Evolutionary conservation across 2,797 vertebrate species (phyloP), one percentile per base, ranked within the genome.

Genomic region (Podargus strigoides): DNA sequence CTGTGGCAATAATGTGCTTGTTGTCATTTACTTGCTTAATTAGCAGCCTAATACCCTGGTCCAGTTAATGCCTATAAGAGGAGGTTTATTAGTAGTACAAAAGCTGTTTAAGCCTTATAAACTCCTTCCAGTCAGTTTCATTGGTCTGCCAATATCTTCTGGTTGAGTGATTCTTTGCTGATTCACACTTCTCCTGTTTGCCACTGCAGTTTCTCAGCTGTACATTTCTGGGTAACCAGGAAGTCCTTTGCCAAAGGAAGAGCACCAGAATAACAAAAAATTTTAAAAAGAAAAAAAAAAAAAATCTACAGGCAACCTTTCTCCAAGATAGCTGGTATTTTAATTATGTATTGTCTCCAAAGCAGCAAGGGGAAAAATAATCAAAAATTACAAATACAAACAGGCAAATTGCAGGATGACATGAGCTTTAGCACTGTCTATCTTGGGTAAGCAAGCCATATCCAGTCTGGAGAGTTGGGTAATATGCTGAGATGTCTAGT

Each of bases 141-240:
- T 96, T 96, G 95, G 94, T 89, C 84, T 96, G 95, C 93, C 96
- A 95, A 95, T 96, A 96, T 90, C 93, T 94, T 87, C 93, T 70
- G 52, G 84, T 53, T 95, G 94, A 95, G 81, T 94, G 75, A 97
- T 97, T 93, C 74, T 70, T 85, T 91, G 92, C 82, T 95, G 79
- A 93, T 92, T 93, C 94, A 93, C 58, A 6, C 79, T 75, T 63
- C 0, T 59, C 27, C 50, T 14, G 15, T 87, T 81, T 85, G n/a
- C 64, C 21, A 9, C 10, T 68, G 50, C 72, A 92, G 50, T 68
- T 90, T 87, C 87, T 91, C 39, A 70, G 89, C 73, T 81, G 79
- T 86, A 37, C 27, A 26, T 95, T 86, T 78, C 94, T 69, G 63
- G 47, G 26, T 75, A 91, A 68, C 34, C 49, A 80, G 59, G 58